Evolutionary conservation across 2,888 invertebrate genomes (phyloP), one percentile per base, ranked within the genome.

Genomic region (Callimorpha dominula): DNA sequence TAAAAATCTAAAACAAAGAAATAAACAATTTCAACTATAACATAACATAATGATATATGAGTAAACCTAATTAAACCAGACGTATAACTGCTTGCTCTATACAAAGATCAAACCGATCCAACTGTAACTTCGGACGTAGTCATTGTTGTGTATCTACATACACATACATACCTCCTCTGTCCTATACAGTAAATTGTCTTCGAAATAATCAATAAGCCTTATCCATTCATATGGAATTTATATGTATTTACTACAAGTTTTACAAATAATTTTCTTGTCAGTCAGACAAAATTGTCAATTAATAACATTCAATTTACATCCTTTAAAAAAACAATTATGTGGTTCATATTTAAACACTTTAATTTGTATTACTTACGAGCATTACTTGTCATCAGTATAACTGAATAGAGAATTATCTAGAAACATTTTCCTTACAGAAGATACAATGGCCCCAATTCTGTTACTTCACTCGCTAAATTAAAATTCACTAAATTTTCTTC

Each of bases 1-100:
- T 68, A 68, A 89, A 77, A 92, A 90, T 90, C 92, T 92, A 91
- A 92, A 94, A 94, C 92, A 92, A 92, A 86, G 84, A 88, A 88
- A 91, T 93, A 94, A 94, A 95, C 93, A 93, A 93, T 94, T 92
- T 91, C 85, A 92, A 87, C 87, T 91, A 90, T 89, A 93, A 93
- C 92, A 82, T 92, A 91, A 91, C 77, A 83, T 81, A 89, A 90
- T 88, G 87, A 86, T 89, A 84, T 90, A 88, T 85, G 79, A 85
- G 86, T 87, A 86, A 84, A 82, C 75, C 84, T 87, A 87, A 86
- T 84, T 79, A 79, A 82, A 78, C 76, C 72, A 79, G 75, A 73
- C 65, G 75, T 84, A 79, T 78, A 81, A 77, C 81, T 76, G 77
- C 49, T 68, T 74, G 82, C 64, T 72, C 54, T 65, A 72, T 77